Evolutionary conservation across 2,113 vertebrate genomes (phyloP).

Genomic region (Lonchura striata): DNA sequence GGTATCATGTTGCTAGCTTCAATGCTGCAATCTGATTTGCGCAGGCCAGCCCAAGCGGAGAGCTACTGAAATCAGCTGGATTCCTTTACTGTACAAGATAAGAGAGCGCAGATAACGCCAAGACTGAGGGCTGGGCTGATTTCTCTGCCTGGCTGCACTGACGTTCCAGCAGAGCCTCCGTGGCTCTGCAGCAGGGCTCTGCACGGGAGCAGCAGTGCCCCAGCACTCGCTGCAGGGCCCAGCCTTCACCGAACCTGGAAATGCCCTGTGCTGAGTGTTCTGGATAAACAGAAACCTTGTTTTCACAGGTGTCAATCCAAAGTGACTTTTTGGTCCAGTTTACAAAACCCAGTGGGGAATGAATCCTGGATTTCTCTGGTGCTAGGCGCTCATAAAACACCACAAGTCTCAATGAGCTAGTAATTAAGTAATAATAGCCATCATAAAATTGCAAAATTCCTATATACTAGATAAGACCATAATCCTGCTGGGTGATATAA

Average conservation of each 20-base stretch:
- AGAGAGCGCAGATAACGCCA: neutral
- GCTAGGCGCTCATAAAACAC: neutral
- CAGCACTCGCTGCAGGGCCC: neutral
- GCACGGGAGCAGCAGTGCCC: neutral
- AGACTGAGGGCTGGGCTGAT: neutral
- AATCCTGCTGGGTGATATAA: neutral
- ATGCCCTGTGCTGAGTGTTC: neutral
- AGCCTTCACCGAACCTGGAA: neutral
- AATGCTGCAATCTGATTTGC: neutral
- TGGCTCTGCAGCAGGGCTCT: neutral
- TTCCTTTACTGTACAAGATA: constrained; percentile 15
- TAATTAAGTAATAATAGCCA: constrained; percentile 8
- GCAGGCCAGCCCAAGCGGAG: neutral
- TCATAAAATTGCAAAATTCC: neutral
- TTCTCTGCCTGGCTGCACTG: neutral
- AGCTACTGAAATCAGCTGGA: constrained; percentile 34
- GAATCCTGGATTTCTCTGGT: neutral
- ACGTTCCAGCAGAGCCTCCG: neutral
- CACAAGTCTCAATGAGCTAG: neutral
- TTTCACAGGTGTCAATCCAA: neutral
- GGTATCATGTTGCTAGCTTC: constrained; percentile 22
- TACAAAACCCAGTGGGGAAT: neutral
- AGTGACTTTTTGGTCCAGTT: neutral
- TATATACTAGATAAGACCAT: neutral
- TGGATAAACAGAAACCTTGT: neutral